phyloP scores from a whole-genome alignment of 2,797 vertebrate species.

The Sus cebifrons region DNA sequence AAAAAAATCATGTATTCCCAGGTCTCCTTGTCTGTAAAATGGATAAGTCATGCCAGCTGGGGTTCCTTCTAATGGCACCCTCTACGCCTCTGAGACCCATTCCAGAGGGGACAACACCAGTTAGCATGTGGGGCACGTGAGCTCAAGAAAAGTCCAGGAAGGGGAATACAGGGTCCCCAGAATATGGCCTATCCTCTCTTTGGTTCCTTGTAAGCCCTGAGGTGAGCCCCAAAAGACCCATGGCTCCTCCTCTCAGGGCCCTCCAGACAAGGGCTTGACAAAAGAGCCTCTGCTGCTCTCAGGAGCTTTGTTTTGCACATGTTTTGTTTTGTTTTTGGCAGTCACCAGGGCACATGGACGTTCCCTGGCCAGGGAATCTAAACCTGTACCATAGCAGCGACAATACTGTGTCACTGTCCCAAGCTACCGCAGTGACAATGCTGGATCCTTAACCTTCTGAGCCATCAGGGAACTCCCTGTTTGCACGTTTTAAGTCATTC shows the following conservation, averaged over 20 bases:
- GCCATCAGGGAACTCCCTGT: too few relatives aligned
- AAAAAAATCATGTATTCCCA: neutral
- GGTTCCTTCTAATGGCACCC: neutral
- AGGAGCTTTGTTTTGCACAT: neutral
- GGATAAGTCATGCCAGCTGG: neutral
- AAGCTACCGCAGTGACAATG: too few relatives aligned
- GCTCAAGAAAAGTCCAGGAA: neutral
- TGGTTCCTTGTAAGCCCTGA: neutral
- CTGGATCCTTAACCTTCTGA: too few relatives aligned
- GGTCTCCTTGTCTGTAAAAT: neutral
- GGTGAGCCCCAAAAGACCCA: neutral
- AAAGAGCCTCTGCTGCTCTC: neutral
- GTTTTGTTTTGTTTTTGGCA: neutral
- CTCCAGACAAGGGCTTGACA: neutral
- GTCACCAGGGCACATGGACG: too few relatives aligned
- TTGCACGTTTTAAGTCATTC: neutral
- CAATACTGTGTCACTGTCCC: too few relatives aligned
- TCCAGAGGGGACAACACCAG: neutral
- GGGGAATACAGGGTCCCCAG: neutral
- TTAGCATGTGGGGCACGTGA: neutral
- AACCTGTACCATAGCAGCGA: too few relatives aligned
- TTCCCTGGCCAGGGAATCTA: too few relatives aligned
- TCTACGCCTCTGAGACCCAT: neutral
- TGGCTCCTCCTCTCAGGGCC: neutral
- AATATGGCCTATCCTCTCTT: neutral